Conservation (phyloP, 2,888 invertebrate species). For the Neoscelio sp. region DNA sequence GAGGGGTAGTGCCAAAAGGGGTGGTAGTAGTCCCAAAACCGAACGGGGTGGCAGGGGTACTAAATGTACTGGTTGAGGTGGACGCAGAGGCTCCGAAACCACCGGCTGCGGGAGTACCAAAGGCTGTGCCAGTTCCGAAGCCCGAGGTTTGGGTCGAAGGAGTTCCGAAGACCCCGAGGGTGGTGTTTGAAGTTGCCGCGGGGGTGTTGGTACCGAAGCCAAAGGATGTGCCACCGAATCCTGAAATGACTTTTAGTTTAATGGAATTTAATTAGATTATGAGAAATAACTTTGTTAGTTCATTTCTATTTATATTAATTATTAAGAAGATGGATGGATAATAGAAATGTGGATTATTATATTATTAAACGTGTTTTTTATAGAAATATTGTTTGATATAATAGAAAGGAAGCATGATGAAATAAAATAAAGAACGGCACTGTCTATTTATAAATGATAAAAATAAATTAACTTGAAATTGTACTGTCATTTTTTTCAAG, state of each 20-base stretch:
- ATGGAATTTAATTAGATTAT: slow-evolving; percentile 19
- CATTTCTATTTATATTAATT: too few relatives aligned
- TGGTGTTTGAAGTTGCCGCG: slow-evolving; percentile 84
- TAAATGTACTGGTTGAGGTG: slow-evolving; percentile 70
- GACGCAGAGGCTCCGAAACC: slow-evolving; percentile 83
- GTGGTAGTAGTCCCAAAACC: slow-evolving; percentile 83
- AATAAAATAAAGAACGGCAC: too few relatives aligned
- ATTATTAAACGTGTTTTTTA: too few relatives aligned
- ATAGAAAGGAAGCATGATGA: too few relatives aligned
- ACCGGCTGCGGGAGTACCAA: slow-evolving; percentile 82
- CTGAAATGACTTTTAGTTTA: slow-evolving; percentile 75
- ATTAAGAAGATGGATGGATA: too few relatives aligned
- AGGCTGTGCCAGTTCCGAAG: slow-evolving; percentile 84
- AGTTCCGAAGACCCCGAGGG: slow-evolving; percentile 83
- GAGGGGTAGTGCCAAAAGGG: slow-evolving; percentile 83
- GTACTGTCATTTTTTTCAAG: too few relatives aligned
- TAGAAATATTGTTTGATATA: too few relatives aligned
- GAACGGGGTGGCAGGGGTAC: slow-evolving; percentile 74
- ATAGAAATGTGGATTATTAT: too few relatives aligned
- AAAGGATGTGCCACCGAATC: slow-evolving; percentile 82
- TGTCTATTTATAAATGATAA: too few relatives aligned
- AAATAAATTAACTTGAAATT: background rate
- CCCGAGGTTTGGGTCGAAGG: slow-evolving; percentile 77
- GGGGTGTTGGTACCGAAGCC: slow-evolving; percentile 79
- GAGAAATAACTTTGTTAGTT: too few relatives aligned